phyloP scores from a whole-genome alignment of 2,888 invertebrate genomes.

The Drosophila birchii region DNA sequence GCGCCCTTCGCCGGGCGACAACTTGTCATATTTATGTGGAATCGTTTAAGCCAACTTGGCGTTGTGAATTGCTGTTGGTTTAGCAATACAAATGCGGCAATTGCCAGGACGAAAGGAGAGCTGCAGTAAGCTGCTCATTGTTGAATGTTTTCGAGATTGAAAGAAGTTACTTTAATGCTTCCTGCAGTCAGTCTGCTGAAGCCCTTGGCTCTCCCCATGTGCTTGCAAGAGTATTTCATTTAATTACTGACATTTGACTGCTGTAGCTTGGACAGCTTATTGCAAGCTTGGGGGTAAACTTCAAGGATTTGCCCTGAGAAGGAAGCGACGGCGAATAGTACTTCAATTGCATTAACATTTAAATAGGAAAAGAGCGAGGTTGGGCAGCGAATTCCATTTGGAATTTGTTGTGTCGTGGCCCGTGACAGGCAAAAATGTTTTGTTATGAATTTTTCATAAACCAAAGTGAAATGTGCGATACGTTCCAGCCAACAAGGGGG shows the following conservation, averaged over 20 bases:
- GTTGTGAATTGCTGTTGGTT: constrained; percentile 44
- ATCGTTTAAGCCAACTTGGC: constrained; percentile 67
- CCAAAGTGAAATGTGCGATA: constrained; percentile 53
- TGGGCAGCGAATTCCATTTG: constrained; percentile 29
- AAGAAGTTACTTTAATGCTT: constrained; percentile 35
- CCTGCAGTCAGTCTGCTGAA: background rate
- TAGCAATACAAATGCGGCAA: constrained; percentile 59
- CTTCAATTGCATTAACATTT: constrained; percentile 47
- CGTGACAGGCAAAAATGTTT: constrained; percentile 37
- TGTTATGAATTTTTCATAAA: constrained; percentile 62
- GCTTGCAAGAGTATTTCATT: constrained; percentile 29
- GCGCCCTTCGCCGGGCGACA: constrained; percentile 27
- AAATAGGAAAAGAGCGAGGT: constrained; percentile 20
- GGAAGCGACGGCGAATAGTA: constrained; percentile 6
- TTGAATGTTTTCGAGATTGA: constrained; percentile 35
- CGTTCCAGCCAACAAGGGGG: constrained; percentile 1
- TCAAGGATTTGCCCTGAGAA: background rate
- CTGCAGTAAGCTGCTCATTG: constrained; percentile 27
- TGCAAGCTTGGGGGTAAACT: constrained; percentile 10
- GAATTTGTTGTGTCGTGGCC: constrained; percentile 39
- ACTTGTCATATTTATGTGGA: constrained; percentile 75
- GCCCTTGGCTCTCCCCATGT: background rate
- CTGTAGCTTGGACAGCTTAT: constrained; percentile 18
- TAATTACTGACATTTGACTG: constrained; percentile 42
- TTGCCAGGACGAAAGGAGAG: constrained; percentile 39